Base-by-base conservation (phyloP, 2,113 vertebrate genomes). In the Argyrosomus japonicus region DNA sequence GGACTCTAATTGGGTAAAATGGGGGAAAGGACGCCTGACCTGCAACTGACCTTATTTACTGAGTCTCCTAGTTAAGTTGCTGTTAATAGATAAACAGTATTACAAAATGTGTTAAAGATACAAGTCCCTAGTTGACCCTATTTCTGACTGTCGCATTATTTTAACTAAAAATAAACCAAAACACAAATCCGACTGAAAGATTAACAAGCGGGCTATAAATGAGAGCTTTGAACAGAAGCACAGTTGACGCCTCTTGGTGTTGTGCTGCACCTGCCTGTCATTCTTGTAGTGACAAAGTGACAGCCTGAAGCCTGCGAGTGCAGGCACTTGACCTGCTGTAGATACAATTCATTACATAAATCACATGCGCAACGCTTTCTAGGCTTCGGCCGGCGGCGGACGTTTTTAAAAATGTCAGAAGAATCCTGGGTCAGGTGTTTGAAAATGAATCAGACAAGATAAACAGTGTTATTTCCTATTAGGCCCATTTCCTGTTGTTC, bases 241-340 rank as follows among this genome's bases (percentile, higher is more conserved):
- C 68, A 72, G 77, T 79, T 82, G 83, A 75, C 13, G 1, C 51
- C 14, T 13, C 17, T 50, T 56, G 64, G 29, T 79, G 75, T 32
- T 67, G 29, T 47, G 19, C 53, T 79, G 56, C 57, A 83, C 84
- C 84, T 86, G 89, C 83, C 62, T 48, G 54, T 81, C 74, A 79
- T 79, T 82, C 81, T 12, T 50, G 14, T 29, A 69, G 64, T 79
- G 77, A 84, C 77, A 79, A 73, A 84, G 73, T 71, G 69, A 88
- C 21, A 69, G 70, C 75, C 56, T 54, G 68, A 77, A 79, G 54
- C 50, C 53, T 50, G 53, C 0, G 18, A 63, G 15, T 9, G 19
- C 73, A 71, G 21, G 4, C 15, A 65, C 51, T 88, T 87, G 47
- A 76, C 80, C 60, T 70, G 29, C 32, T 54, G 43, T 29, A 73